Percentiles rank a stretch among this genome's conserved stretches.
phyloP scores from a whole-genome alignment of 2,888 invertebrate genomes.

The Tenodera sinensis region DNA sequence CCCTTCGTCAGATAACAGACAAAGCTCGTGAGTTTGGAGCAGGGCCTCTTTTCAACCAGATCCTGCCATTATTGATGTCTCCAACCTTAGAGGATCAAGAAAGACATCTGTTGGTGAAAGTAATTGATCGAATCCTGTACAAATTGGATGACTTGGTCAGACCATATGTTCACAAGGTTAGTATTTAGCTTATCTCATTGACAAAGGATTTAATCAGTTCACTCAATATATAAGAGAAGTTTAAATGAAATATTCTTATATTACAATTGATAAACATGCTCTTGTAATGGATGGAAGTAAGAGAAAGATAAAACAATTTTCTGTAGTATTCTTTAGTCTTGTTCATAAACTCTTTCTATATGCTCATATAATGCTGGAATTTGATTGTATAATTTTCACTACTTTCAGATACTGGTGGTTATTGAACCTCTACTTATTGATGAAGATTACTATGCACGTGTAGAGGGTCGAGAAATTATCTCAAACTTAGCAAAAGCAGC shows the following conservation, averaged over 20 bases:
- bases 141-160: conserved; percentile 97
- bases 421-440: conserved; percentile 98
- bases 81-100: conserved; percentile 99
- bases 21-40: conserved; percentile 98
- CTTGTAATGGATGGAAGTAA: too few relatives aligned
- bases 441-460: conserved; percentile 99
- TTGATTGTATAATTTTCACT: background rate
- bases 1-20: conserved; percentile 95
- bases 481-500: conserved; percentile 99
- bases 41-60: conserved; percentile 98
- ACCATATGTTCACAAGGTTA: conserved; percentile 96
- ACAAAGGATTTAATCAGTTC: background rate
- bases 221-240: background rate
- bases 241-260: background rate
- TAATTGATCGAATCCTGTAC: conserved; percentile 96
- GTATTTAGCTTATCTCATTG: conserved; percentile 19
- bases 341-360: background rate
- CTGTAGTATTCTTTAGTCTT: background rate
- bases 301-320: background rate
- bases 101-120: conserved; percentile 96
- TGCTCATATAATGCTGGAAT: background rate
- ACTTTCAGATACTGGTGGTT: conserved; percentile 82
- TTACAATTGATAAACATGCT: background rate
- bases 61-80: conserved; percentile 97
- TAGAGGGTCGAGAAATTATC: conserved; percentile 98